Evolutionary conservation across 2,888 invertebrate species (phyloP).

Genomic region (Digitonthophagus gazella): DNA sequence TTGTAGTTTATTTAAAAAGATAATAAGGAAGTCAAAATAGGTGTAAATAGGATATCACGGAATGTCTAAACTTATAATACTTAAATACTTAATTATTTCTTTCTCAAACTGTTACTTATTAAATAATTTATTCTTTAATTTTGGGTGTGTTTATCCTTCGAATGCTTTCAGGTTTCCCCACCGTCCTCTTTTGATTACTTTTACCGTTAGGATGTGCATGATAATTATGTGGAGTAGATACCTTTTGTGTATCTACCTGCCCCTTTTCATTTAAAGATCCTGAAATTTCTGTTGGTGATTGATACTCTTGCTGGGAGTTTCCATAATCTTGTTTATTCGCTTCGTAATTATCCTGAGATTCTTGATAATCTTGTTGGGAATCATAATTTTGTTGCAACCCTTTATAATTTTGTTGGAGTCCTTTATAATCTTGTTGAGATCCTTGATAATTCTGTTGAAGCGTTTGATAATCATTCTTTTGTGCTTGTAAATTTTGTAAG

Average conservation of each 20-base stretch:
- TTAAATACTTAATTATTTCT: no score
- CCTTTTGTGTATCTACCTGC: constrained; percentile 10
- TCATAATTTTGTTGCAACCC: background rate
- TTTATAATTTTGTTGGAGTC: background rate
- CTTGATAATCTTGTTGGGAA: background rate
- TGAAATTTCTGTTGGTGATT: constrained; percentile 1
- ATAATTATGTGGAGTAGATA: constrained; percentile 17
- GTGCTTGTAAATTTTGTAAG: background rate
- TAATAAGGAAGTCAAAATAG: background rate
- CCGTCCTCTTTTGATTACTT: constrained; percentile 14
- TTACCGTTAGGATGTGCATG: constrained; percentile 16
- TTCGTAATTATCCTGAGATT: background rate
- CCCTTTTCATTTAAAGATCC: constrained; percentile 8
- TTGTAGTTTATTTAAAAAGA: no score
- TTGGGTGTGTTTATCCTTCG: background rate
- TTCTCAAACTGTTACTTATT: no score
- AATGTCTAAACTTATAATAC: background rate
- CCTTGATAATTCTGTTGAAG: background rate
- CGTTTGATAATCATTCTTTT: background rate
- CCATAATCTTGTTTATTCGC: background rate
- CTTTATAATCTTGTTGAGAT: background rate
- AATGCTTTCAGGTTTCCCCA: constrained; percentile 11
- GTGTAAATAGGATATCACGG: background rate
- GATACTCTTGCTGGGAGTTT: constrained; percentile 4
- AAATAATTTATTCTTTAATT: no score